phyloP scores from a whole-genome alignment of 2,797 vertebrate species.

The Bradypus variegatus region DNA sequence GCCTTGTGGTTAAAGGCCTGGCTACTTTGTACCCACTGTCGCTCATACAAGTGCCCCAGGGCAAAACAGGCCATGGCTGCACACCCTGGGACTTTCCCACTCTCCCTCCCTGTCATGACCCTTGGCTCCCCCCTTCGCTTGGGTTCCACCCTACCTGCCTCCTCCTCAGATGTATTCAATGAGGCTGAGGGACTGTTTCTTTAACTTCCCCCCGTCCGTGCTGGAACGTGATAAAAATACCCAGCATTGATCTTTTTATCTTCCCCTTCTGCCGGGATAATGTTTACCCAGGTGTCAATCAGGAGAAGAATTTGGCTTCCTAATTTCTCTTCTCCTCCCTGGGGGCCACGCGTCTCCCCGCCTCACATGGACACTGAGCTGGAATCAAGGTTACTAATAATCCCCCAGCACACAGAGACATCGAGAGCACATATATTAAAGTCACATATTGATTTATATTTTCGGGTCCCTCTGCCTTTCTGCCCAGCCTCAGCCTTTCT shows the following conservation, averaged over 20 bases:
- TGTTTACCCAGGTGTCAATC: slow-evolving; percentile 73
- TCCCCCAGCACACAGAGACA: slow-evolving; percentile 64
- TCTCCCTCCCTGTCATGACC: not conserved
- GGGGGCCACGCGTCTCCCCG: slow-evolving; percentile 40
- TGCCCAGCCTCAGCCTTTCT: slow-evolving; percentile 61
- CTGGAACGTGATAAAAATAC: slow-evolving; percentile 67
- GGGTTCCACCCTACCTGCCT: not conserved
- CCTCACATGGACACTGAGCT: slow-evolving; percentile 58
- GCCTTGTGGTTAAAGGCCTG: not conserved
- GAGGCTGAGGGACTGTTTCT: slow-evolving; percentile 41
- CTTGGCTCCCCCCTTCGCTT: not conserved
- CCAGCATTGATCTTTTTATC: slow-evolving; percentile 60
- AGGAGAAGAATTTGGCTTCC: slow-evolving; percentile 67
- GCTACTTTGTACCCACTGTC: not conserved
- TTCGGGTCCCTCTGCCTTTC: slow-evolving; percentile 62
- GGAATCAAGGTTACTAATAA: slow-evolving; percentile 70
- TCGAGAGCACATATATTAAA: slow-evolving; percentile 68
- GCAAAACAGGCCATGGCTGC: not conserved
- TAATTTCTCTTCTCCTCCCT: slow-evolving; percentile 66
- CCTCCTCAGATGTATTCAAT: not conserved
- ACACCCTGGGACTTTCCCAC: not conserved
- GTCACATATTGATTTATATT: slow-evolving; percentile 69
- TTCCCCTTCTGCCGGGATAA: slow-evolving; percentile 58
- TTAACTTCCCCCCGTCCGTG: slow-evolving; percentile 42
- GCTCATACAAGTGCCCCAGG: not conserved